Evolutionary conservation across 2,113 vertebrate genomes (phyloP).

Genomic region (Aramus guarauna): DNA sequence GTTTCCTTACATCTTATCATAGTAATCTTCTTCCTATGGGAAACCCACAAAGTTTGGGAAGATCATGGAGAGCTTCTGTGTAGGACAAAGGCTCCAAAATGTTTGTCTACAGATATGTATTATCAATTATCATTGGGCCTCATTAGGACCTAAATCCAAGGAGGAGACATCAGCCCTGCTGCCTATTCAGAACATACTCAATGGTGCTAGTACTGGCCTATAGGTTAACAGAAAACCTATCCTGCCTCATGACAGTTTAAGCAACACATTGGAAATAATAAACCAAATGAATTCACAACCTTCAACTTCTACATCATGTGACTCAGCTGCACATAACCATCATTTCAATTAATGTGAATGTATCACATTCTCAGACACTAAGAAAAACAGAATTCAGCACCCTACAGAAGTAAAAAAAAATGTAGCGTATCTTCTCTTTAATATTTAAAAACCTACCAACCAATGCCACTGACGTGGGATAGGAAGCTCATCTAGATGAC

Average conservation of each 20-base stretch:
- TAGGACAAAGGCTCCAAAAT: neutral
- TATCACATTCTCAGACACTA: neutral
- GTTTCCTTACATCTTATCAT: neutral
- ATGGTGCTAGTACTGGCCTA: no score
- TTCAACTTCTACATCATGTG: neutral
- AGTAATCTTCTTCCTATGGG: neutral
- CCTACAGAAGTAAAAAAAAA: neutral
- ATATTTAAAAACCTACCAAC: neutral
- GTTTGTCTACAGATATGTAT: neutral
- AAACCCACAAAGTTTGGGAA: neutral
- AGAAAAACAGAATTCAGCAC: neutral
- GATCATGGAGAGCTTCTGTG: neutral
- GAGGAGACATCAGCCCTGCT: neutral
- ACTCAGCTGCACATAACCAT: neutral
- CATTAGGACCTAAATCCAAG: neutral
- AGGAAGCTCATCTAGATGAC: neutral
- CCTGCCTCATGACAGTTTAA: neutral
- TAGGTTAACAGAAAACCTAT: neutral
- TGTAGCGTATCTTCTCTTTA: neutral
- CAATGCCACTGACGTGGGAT: neutral
- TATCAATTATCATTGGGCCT: neutral
- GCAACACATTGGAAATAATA: neutral
- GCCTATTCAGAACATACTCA: neutral
- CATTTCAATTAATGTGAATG: neutral
- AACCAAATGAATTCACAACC: neutral